phyloP scores from a whole-genome alignment of 1,140 invertebrate genomes.

The Drosophila lacertosa region DNA sequence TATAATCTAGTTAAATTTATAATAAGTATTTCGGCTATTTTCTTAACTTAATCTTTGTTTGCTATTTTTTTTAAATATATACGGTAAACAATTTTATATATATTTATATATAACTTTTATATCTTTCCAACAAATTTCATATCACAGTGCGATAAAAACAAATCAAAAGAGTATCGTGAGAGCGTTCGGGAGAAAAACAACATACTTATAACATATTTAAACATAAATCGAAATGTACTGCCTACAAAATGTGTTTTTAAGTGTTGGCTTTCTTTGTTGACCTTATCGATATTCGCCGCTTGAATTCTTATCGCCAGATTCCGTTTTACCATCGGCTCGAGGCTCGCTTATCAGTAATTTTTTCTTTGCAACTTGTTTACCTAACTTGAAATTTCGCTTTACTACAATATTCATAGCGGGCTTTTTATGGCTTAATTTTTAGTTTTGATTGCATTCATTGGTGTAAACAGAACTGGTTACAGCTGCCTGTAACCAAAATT shows the following conservation, averaged over 20 bases:
- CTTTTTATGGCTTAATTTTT: slow-evolving; percentile 10
- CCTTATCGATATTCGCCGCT: slow-evolving; percentile 53
- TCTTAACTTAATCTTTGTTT: too few relatives aligned
- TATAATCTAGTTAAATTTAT: too few relatives aligned
- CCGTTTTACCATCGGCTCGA: not conserved
- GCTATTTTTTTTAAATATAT: too few relatives aligned
- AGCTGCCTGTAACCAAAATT: slow-evolving; percentile 24
- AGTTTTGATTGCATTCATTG: slow-evolving; percentile 31
- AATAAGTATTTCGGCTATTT: too few relatives aligned
- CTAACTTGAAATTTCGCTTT: slow-evolving; percentile 37
- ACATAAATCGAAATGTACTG: slow-evolving; percentile 15
- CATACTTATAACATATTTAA: not conserved
- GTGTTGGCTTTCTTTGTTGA: slow-evolving; percentile 45
- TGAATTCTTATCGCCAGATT: slow-evolving; percentile 34
- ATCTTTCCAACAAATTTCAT: not conserved
- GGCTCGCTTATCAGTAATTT: slow-evolving; percentile 26
- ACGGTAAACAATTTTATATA: too few relatives aligned
- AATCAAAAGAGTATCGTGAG: not conserved
- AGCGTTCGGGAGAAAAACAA: not conserved
- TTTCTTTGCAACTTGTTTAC: slow-evolving; percentile 39
- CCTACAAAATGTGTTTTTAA: slow-evolving; percentile 60
- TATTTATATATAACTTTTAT: too few relatives aligned
- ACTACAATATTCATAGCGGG: too few relatives aligned
- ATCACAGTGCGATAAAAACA: not conserved
- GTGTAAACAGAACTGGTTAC: slow-evolving; percentile 28